A percentile compares a stretch with the other conserved stretches of the same genome.
phyloP scores from a whole-genome alignment of 1,140 invertebrate genomes.

The Orius insidiosus region DNA sequence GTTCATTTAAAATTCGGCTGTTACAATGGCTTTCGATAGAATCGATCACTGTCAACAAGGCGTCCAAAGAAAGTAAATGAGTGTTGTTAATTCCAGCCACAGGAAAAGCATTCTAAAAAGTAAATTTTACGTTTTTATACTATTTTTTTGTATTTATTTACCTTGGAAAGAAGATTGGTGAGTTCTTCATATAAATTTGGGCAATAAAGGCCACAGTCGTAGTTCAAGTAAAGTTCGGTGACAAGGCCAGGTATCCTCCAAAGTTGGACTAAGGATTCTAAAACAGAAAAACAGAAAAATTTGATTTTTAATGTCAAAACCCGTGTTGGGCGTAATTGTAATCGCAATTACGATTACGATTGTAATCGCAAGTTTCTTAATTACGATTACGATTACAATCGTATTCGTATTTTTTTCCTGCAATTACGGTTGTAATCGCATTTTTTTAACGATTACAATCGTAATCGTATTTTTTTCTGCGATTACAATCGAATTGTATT shows the following conservation, averaged over 20 bases:
- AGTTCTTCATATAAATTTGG: constrained; percentile 93
- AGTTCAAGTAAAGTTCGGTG: constrained; percentile 94
- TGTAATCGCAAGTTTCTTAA: no score
- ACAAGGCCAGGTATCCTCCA: constrained; percentile 81
- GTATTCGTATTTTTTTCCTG: no score
- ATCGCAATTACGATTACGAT: no score
- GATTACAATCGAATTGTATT: no score
- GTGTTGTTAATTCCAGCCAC: constrained; percentile 70
- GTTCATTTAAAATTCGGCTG: constrained; percentile 24
- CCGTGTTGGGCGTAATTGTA: no score
- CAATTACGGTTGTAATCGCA: no score
- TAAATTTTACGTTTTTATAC: no score
- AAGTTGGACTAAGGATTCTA: constrained; percentile 64
- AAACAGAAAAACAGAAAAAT: no score
- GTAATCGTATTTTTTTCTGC: no score
- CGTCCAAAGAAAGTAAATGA: constrained; percentile 83
- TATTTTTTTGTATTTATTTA: background rate
- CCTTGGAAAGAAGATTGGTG: constrained; percentile 84
- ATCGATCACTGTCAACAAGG: constrained; percentile 80
- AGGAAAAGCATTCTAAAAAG: constrained; percentile 65
- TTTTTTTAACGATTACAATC: no score
- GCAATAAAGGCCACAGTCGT: constrained; percentile 95
- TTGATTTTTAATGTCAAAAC: no score
- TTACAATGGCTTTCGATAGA: constrained; percentile 75
- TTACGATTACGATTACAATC: no score